Evolutionary conservation across 2,797 vertebrate species (phyloP), one percentile per base, ranked within the genome.

Genomic region (Melanitta fusca): DNA sequence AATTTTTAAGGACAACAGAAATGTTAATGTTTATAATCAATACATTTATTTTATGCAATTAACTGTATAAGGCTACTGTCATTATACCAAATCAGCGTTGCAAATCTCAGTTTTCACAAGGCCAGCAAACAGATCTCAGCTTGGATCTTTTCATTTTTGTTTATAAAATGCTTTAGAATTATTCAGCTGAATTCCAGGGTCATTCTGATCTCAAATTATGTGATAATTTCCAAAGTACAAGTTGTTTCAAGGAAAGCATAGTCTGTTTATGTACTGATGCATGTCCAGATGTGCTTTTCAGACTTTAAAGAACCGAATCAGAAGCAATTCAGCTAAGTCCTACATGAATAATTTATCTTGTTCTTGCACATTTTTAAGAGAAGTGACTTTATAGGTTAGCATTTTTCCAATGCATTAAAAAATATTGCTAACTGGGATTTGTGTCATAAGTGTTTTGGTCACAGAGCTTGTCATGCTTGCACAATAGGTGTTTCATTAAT

Each of bases 311-410:
- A 88, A 88, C 68, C 70, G 73, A 94, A 92, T 96, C 81, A 94
- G 80, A 97, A 95, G 89, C 84, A 97, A 95, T 95, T 96, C 82
- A 92, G 43, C 66, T 38, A 89, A 96, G 77, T 93, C 57, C 19
- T 60, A 58, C 56, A 83, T 83, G 47, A 96, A 95, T 94, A 95
- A 97, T 97, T 93, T 94, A 94, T 94, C 54, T 65, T 81, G 61
- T 69, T 80, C 87, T 80, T 94, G 79, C 47, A 84, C 65, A 69
- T 62, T 91, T 87, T 88, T 80, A 54, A 22, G 25, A 92, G 75
- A 89, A 89, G 34, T 34, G 71, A 87, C 58, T 64, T 74, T 78
- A 10, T 85, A 69, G 27, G 77, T 68, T 83, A 73, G 30, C 54
- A 68, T 89, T 91, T 95, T 93, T 34, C 27, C 72, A 87, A 45